Evolutionary conservation across 2,797 vertebrate species (phyloP).

Genomic region (Nyctibius grandis): DNA sequence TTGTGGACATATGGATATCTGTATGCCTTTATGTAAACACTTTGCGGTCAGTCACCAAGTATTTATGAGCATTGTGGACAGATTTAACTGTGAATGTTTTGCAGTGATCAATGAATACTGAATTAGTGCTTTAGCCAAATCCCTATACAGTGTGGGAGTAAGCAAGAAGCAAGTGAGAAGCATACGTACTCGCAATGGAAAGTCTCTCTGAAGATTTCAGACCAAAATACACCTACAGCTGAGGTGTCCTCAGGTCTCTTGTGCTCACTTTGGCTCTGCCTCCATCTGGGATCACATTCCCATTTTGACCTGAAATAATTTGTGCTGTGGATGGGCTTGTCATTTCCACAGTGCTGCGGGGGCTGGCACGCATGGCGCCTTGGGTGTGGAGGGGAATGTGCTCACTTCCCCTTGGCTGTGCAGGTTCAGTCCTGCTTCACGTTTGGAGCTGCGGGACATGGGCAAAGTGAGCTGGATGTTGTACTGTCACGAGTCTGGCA

Average conservation of each 20-base stretch:
- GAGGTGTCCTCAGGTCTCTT: neutral
- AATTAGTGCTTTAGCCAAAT: neutral
- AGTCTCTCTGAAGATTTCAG: neutral
- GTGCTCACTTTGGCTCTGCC: neutral
- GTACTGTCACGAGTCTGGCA: conserved; percentile 3
- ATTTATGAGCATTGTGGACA: neutral
- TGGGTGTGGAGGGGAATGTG: neutral
- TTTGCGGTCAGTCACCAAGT: neutral
- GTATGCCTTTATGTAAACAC: neutral
- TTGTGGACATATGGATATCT: neutral
- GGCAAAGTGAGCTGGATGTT: neutral
- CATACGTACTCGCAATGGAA: rapidly evolving
- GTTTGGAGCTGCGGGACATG: neutral
- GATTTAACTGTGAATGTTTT: neutral
- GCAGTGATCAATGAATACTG: neutral
- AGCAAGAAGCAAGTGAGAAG: neutral
- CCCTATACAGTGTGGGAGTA: rapidly evolving
- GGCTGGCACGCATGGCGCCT: rapidly evolving
- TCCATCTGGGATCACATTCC: neutral
- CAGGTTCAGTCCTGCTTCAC: neutral
- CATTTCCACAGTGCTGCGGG: neutral
- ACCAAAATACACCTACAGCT: neutral
- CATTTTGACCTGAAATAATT: neutral
- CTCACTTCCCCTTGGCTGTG: neutral
- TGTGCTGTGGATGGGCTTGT: neutral